A percentile compares a stretch with the other conserved stretches of the same genome.
Conservation (phyloP, 2,113 vertebrate genomes). For the Morone saxatilis region DNA sequence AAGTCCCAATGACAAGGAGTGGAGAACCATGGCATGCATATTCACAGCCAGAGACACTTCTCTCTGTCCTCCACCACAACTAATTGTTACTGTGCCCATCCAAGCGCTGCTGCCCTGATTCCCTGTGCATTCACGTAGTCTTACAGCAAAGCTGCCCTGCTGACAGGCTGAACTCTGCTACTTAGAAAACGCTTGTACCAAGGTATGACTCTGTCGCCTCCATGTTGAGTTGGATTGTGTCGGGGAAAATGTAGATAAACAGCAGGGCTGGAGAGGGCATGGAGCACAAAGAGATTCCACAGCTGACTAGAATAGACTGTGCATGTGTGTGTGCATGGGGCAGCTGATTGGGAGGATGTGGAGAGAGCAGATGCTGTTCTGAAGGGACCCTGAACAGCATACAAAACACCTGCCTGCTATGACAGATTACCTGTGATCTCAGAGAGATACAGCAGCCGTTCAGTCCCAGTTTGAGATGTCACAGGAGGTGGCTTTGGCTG, state of each 20-base stretch:
- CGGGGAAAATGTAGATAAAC: conserved; percentile 51
- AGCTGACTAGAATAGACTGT: conserved; percentile 33
- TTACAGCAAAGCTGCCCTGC: conserved; percentile 34
- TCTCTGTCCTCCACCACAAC: conserved; percentile 52
- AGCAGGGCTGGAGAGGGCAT: conserved; percentile 52
- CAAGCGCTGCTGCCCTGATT: conserved; percentile 40
- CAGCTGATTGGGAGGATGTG: conserved; percentile 33
- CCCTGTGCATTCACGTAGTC: conserved; percentile 40
- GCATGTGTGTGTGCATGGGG: background rate
- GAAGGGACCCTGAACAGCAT: conserved; percentile 71
- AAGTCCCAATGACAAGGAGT: conserved; percentile 57
- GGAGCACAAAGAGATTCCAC: conserved; percentile 41
- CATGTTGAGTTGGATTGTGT: conserved; percentile 51
- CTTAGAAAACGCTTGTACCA: conserved; percentile 20
- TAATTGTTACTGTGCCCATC: conserved; percentile 67
- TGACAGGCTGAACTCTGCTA: conserved; percentile 47
- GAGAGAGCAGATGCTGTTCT: conserved; percentile 69
- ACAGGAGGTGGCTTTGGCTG: conserved; percentile 66
- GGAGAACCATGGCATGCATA: conserved; percentile 59
- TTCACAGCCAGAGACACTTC: conserved; percentile 52
- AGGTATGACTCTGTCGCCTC: conserved; percentile 35
- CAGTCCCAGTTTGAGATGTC: conserved; percentile 79
- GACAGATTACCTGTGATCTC: conserved; percentile 81
- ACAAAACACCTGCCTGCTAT: conserved; percentile 79
- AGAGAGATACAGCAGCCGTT: conserved; percentile 71